These are phyloP conservation scores for Drusus annulatus DNA, from an alignment of 1,140 invertebrate species.

Conservation along the genomic window DNA sequence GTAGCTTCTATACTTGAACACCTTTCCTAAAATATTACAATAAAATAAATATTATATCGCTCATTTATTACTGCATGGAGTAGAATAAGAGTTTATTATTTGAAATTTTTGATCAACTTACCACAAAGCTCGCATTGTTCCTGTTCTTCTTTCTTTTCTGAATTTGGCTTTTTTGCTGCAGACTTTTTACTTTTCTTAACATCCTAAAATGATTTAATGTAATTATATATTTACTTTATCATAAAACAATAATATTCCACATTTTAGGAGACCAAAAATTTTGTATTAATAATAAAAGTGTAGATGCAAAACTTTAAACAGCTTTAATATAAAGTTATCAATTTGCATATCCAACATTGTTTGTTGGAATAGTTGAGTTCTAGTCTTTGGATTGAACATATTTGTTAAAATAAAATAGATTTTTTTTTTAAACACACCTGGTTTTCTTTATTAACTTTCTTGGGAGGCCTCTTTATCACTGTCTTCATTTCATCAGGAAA, in stretches of 20 bases:
- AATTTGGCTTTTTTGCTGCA: slow-evolving; percentile 18
- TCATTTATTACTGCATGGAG: no score
- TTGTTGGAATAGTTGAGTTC: no score
- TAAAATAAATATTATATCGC: not conserved
- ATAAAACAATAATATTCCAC: not conserved
- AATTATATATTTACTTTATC: slow-evolving; percentile 1
- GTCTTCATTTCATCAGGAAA: slow-evolving; percentile 34
- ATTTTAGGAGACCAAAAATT: no score
- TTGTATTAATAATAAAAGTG: no score
- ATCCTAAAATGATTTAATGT: slow-evolving; percentile 15
- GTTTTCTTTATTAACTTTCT: slow-evolving; percentile 41
- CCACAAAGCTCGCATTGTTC: slow-evolving; percentile 57
- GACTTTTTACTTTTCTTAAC: slow-evolving; percentile 13
- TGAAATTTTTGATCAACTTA: slow-evolving; percentile 26
- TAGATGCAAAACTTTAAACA: no score
- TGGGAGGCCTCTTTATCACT: slow-evolving; percentile 24
- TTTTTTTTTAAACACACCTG: slow-evolving; percentile 23
- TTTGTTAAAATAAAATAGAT: no score
- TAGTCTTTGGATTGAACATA: no score
- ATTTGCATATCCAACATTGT: no score
- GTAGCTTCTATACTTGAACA: slow-evolving; percentile 55
- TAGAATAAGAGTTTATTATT: no score
- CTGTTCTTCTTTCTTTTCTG: slow-evolving; percentile 44
- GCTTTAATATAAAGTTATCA: no score
- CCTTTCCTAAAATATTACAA: slow-evolving; percentile 49